Base-by-base conservation (phyloP, 2,113 vertebrate species). In the Dendrocopos noguchii region DNA sequence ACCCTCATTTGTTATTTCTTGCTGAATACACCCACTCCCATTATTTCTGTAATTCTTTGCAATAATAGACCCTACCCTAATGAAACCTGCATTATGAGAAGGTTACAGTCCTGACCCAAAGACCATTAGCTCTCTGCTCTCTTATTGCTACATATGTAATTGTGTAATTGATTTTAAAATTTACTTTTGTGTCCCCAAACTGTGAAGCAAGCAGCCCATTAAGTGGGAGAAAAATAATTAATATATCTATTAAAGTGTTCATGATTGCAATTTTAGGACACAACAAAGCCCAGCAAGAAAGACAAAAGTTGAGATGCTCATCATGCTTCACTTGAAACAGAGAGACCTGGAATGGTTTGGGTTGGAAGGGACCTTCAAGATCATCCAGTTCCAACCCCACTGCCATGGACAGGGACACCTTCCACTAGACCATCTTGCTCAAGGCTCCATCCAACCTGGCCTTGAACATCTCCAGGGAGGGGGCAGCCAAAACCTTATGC, bases 1-100 rank as follows among this genome's bases (percentile, higher is more conserved):
- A 93, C 97, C 98, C 98, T 98, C 98, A 97, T 98, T 98, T 98
- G 98, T 98, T 98, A 98, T 98, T 98, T 97, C 97, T 89, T 96
- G 87, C 96, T 96, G 98, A 97, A 97, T 97, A 98, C 97, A 98
- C 98, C 98, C 97, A 96, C 97, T 96, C 91, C 97, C 96, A 97
- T 98, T 98, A 97, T 97, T 98, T 97, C 98, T 97, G 95, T 95
- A 96, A 96, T 96, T 97, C 98, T 97, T 89, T 96, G 96, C 96
- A 97, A 95, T 97, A 97, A 97, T 97, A 97, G 97, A 97, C 96
- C 95, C 96, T 97, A 96, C 96, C 96, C 97, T 98, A 98, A 98
- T 98, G 98, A 98, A 98, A 98, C 97, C 97, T 3, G 76, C 97
- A 97, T 97, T 97, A 97, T 97, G 95, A 97, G 97, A 96, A 98